Evolutionary conservation across 1,140 invertebrate species (phyloP).

Genomic region (Trichogramma pretiosum): DNA sequence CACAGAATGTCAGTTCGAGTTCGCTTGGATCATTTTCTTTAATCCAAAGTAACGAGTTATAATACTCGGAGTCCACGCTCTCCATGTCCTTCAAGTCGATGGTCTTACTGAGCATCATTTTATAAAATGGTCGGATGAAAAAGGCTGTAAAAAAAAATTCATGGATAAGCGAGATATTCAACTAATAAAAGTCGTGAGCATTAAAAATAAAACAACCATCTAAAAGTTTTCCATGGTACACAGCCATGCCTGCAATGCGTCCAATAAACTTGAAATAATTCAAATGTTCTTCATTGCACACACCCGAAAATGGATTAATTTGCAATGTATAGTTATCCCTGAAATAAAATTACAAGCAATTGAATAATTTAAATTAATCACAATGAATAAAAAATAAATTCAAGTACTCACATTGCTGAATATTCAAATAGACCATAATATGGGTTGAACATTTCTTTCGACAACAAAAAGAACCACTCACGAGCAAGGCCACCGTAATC

Average conservation of each 20-base stretch:
- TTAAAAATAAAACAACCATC: constrained; percentile 58
- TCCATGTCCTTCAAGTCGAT: constrained; percentile 98
- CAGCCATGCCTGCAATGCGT: constrained; percentile 94
- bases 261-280: constrained; percentile 99
- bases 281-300: constrained; percentile 95
- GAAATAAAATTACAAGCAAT: constrained; percentile 23
- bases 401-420: constrained; percentile 67
- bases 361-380: not conserved
- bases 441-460: constrained; percentile 99
- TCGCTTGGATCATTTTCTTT: constrained; percentile 95
- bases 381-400: constrained; percentile 3
- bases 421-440: constrained; percentile 99
- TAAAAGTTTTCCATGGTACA: constrained; percentile 95
- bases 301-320: constrained; percentile 94
- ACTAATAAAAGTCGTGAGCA: not conserved
- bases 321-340: constrained; percentile 98
- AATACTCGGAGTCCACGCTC: constrained; percentile 96
- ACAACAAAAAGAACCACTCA: constrained; percentile 98
- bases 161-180: not conserved
- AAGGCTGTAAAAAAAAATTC: constrained; percentile 60
- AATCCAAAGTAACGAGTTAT: constrained; percentile 95
- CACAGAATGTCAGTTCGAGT: constrained; percentile 87
- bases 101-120: constrained; percentile 95
- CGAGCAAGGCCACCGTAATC: constrained; percentile 95
- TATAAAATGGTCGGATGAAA: constrained; percentile 99